Evolutionary conservation across 2,797 vertebrate genomes (phyloP).

Genomic region (Thalassophryne amazonica): DNA sequence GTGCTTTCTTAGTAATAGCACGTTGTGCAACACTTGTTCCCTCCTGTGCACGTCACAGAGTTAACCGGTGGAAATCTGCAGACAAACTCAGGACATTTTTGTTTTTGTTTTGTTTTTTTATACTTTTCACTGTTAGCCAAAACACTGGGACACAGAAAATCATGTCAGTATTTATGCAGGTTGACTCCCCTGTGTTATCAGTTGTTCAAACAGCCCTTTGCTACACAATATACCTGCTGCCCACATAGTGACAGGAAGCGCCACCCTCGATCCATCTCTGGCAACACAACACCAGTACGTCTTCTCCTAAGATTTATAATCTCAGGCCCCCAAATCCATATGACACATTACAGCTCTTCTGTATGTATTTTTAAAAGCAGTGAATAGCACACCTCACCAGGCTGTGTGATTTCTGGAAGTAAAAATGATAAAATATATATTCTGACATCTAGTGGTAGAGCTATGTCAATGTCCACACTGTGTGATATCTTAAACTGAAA

Average conservation of each 20-base stretch:
- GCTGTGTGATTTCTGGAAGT: neutral
- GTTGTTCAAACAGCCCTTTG: conserved; percentile 64
- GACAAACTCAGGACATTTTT: conserved; percentile 2
- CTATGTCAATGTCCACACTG: neutral
- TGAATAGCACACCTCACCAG: conserved; percentile 17
- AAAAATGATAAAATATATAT: conserved; percentile 26
- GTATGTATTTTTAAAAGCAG: neutral
- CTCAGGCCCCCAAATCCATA: neutral
- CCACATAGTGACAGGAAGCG: conserved; percentile 25
- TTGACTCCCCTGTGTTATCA: conserved; percentile 65
- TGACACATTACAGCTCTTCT: conserved; percentile 11
- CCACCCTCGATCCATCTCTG: conserved; percentile 21
- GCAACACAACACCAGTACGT: neutral
- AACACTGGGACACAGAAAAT: conserved; percentile 27
- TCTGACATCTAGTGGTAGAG: conserved; percentile 66
- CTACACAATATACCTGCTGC: conserved; percentile 52
- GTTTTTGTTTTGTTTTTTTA: conserved; percentile 9
- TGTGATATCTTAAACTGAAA: too few relatives aligned
- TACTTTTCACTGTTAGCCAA: conserved; percentile 21
- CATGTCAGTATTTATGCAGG: conserved; percentile 46
- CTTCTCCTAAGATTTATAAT: conserved; percentile 8
- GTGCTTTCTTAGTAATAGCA: conserved; percentile 27
- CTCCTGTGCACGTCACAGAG: conserved; percentile 36
- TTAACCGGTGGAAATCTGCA: conserved; percentile 35
- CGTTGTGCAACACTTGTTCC: conserved; percentile 58